phyloP scores from a whole-genome alignment of 2,797 vertebrate species.

The Eupleurogrammus muticus region DNA sequence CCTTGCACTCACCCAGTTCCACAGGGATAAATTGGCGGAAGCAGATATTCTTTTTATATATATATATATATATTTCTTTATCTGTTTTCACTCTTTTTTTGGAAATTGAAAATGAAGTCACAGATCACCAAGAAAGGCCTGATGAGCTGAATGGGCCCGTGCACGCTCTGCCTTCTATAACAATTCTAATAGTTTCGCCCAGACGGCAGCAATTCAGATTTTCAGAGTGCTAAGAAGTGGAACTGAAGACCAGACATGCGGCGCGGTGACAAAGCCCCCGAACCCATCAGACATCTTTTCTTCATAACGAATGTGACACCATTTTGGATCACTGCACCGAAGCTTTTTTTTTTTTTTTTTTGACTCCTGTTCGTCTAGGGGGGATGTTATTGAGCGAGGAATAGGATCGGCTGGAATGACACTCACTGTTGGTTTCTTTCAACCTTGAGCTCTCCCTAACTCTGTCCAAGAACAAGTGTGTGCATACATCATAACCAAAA shows the following conservation, averaged over 20 bases:
- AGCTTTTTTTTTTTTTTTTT: no score
- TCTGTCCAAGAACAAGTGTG: no score
- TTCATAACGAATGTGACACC: not conserved
- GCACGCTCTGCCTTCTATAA: slow-evolving; percentile 26
- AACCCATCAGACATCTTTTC: slow-evolving; percentile 7
- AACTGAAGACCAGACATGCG: slow-evolving; percentile 1
- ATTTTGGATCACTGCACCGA: not conserved
- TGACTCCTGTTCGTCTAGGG: no score
- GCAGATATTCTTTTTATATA: slow-evolving; percentile 11
- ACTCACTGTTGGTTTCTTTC: no score
- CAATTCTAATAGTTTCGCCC: slow-evolving; percentile 24
- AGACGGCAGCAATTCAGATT: slow-evolving; percentile 14
- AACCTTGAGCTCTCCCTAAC: no score
- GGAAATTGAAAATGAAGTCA: slow-evolving; percentile 38
- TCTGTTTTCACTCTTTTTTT: not conserved
- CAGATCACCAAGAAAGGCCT: slow-evolving; percentile 18
- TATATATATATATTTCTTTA: slow-evolving; percentile 28
- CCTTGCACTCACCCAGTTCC: slow-evolving; percentile 10
- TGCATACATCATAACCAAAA: no score
- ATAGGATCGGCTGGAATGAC: no score
- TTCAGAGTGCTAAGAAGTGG: not conserved
- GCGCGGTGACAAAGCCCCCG: not conserved
- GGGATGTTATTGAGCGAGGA: no score
- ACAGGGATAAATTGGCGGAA: slow-evolving; percentile 21
- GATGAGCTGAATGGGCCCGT: slow-evolving; percentile 22